A percentile compares a stretch with the other conserved stretches of the same genome.
These are phyloP conservation scores for Druon quercuslanigerum DNA, from an alignment of 1,140 invertebrate genomes.

Conservation along the genomic window DNA sequence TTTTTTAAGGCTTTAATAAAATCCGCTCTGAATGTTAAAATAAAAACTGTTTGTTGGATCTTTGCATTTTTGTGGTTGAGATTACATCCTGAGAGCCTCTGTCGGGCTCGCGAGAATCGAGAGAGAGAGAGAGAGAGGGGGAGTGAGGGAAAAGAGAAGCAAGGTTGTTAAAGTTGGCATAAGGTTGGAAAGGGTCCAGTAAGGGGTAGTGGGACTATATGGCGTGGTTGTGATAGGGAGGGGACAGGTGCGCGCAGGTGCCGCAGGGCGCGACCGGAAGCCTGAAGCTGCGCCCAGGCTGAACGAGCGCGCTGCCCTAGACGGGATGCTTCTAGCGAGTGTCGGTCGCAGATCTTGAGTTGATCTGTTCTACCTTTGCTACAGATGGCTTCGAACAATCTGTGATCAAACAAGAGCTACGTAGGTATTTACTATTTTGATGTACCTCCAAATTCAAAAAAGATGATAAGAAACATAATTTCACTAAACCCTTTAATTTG, in stretches of 20 bases:
- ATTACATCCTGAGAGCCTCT: conserved; percentile 41
- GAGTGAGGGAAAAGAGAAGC: conserved; percentile 37
- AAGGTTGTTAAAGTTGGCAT: conserved; percentile 38
- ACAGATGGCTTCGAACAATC: conserved; percentile 1
- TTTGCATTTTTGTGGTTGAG: conserved; percentile 27
- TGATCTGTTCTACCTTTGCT: conserved; percentile 16
- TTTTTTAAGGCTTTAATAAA: not conserved
- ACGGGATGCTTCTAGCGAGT: conserved; percentile 45
- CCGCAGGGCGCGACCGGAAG: conserved; percentile 68
- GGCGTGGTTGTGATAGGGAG: conserved; percentile 3
- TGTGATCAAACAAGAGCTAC: not conserved
- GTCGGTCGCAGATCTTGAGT: conserved; percentile 37
- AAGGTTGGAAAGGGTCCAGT: conserved; percentile 22
- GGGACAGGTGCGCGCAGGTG: conserved; percentile 69
- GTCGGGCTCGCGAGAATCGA: not conserved
- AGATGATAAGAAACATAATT: too few species aligned
- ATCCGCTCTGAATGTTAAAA: not conserved
- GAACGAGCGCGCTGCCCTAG: conserved; percentile 48
- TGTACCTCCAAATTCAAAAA: too few species aligned
- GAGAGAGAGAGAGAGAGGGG: conserved; percentile 34
- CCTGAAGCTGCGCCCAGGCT: conserved; percentile 59
- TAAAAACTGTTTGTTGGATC: conserved; percentile 11
- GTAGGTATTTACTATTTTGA: not conserved
- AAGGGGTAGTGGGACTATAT: conserved; percentile 34
- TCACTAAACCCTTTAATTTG: too few species aligned